A percentile compares a stretch with the other conserved stretches of the same genome.
phyloP scores from a whole-genome alignment of 2,113 vertebrate genomes.

The Oryzias woworae region DNA sequence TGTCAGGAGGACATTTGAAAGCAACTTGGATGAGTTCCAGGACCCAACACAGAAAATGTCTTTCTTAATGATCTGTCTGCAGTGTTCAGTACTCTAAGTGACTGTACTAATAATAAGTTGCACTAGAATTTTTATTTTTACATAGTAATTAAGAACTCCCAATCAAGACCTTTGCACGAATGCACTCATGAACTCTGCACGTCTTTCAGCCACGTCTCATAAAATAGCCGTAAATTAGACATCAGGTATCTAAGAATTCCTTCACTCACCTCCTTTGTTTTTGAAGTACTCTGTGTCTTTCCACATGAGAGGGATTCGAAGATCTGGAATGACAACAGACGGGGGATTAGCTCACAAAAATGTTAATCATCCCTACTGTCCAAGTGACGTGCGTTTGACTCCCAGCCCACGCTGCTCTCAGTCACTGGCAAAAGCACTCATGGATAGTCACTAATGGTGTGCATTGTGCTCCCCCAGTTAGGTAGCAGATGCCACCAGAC shows the following conservation, averaged over 20 bases:
- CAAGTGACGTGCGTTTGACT: conserved; percentile 21
- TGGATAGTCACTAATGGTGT: conserved; percentile 14
- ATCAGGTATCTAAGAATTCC: conserved; percentile 21
- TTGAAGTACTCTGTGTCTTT: conserved; percentile 97
- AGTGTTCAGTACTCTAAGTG: too few relatives aligned
- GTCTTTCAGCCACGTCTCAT: conserved; percentile 8
- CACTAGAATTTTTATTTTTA: conserved; percentile 8
- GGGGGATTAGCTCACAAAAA: conserved; percentile 44
- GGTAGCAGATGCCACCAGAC: conserved; percentile 7
- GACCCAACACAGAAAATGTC: background rate
- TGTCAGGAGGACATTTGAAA: conserved; percentile 10
- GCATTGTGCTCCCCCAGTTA: conserved; percentile 26
- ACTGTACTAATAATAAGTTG: background rate
- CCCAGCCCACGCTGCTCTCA: conserved; percentile 2
- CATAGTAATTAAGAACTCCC: conserved; percentile 3
- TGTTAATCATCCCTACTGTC: conserved; percentile 31
- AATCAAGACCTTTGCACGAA: background rate
- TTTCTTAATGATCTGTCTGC: background rate
- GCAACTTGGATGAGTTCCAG: background rate
- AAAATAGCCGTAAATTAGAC: conserved; percentile 38
- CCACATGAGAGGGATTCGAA: conserved; percentile 97
- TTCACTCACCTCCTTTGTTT: conserved; percentile 91
- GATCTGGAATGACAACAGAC: conserved; percentile 76
- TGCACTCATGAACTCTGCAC: conserved; percentile 8
- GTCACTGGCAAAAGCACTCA: conserved; percentile 3